phyloP scores from a whole-genome alignment of 2,113 vertebrate species.

The Protomyctophum bolini region DNA sequence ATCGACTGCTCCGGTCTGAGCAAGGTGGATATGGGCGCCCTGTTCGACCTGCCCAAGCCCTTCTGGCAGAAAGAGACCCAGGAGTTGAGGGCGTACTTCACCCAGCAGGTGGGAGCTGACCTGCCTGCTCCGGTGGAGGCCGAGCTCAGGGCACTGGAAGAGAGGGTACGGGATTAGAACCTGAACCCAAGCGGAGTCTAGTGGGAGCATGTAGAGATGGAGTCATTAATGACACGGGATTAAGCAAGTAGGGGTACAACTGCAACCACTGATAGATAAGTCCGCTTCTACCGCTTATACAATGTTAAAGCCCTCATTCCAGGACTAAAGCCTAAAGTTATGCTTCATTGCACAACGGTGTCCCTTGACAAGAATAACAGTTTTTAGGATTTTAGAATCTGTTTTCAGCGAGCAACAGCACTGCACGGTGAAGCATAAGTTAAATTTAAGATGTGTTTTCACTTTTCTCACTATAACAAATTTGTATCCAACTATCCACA shows the following conservation, averaged over 20 bases:
- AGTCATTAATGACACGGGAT: constrained; percentile 9
- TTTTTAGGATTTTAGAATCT: too few relatives aligned
- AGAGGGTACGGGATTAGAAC: constrained; percentile 76
- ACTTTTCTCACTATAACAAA: too few relatives aligned
- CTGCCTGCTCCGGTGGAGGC: constrained; percentile 83
- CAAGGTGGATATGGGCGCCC: constrained; percentile 74
- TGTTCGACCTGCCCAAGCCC: constrained; percentile 85
- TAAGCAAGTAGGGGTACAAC: constrained; percentile 18
- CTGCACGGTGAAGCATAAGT: too few relatives aligned
- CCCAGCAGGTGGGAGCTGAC: constrained; percentile 86
- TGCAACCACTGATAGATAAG: constrained; percentile 25
- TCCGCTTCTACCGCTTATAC: too few relatives aligned
- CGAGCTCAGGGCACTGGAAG: constrained; percentile 84
- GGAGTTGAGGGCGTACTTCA: constrained; percentile 86
- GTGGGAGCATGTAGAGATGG: background rate
- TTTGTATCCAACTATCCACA: too few relatives aligned
- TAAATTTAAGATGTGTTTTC: too few relatives aligned
- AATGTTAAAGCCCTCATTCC: too few relatives aligned
- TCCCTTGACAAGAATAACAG: too few relatives aligned
- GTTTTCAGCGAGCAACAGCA: too few relatives aligned
- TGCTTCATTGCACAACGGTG: too few relatives aligned
- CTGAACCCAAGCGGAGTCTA: background rate
- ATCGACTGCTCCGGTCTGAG: constrained; percentile 85
- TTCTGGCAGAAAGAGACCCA: constrained; percentile 93
- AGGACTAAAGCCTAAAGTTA: too few relatives aligned